A percentile compares a stretch with the other conserved stretches of the same genome.
Conservation (phyloP, 2,888 invertebrate genomes). For the Rapana venosa region DNA sequence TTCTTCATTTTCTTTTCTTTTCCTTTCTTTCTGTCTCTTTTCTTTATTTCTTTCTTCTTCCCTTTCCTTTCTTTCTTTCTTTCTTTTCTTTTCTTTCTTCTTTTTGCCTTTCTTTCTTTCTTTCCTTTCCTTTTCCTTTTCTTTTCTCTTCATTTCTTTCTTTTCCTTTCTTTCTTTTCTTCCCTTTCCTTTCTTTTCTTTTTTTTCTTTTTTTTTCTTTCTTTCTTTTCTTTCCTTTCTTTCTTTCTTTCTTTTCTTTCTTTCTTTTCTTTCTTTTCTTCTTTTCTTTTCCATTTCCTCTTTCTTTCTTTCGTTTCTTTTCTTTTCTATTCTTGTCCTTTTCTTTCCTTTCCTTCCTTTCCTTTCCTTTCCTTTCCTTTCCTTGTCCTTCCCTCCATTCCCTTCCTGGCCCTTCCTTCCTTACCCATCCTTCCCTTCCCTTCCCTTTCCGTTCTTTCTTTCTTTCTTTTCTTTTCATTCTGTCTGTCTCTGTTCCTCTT, state of each 20-base stretch:
- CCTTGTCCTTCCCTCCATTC: no score
- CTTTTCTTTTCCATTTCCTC: not conserved
- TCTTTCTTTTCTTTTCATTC: slow-evolving; percentile 7
- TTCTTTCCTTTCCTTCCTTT: not conserved
- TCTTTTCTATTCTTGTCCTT: slow-evolving; percentile 18
- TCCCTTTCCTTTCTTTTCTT: no score
- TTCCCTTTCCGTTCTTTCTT: no score
- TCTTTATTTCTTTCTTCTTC: no score
- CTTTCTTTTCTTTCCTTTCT: not conserved
- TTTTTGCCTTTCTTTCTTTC: not conserved
- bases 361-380: not conserved
- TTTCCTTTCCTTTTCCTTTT: not conserved
- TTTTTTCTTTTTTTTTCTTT: not conserved
- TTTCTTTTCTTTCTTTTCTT: not conserved
- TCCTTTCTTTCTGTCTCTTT: no score
- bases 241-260: not conserved
- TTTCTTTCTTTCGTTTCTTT: slow-evolving; percentile 25
- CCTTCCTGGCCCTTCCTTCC: no score
- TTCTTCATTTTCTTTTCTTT: no score
- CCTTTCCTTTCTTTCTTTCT: no score
- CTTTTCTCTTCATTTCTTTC: no score
- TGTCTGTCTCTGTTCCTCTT: slow-evolving; percentile 9
- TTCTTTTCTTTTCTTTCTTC: not conserved
- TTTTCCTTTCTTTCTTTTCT: no score
- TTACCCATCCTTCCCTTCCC: no score